Conservation (phyloP, 2,113 vertebrate genomes). For the Pollimyrus isidori region DNA sequence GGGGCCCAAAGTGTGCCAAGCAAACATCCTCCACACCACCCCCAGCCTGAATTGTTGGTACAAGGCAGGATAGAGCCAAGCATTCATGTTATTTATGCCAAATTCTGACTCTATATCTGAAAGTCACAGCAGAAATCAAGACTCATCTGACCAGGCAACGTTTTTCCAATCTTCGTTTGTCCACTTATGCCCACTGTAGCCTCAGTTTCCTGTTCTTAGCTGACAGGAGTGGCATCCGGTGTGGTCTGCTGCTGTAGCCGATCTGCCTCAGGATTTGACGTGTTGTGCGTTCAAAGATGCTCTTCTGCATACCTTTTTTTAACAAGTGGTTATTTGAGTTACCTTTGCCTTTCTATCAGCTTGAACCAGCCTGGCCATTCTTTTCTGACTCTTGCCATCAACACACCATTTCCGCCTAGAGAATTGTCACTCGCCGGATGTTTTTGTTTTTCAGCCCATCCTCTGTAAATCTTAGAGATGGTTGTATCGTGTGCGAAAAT, state of each 20-base stretch:
- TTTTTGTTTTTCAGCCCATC: background rate
- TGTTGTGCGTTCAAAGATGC: background rate
- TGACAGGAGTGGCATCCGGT: background rate
- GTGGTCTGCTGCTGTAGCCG: background rate
- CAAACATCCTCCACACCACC: background rate
- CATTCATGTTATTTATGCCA: background rate
- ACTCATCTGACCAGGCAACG: background rate
- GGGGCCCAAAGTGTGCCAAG: background rate
- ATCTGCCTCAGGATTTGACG: background rate
- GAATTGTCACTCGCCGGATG: background rate
- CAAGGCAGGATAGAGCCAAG: background rate
- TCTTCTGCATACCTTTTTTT: background rate
- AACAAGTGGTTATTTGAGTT: background rate
- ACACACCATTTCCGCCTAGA: background rate
- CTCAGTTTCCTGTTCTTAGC: background rate
- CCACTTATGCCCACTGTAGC: background rate
- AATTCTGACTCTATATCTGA: background rate
- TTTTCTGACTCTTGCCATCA: background rate
- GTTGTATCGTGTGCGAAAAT: background rate
- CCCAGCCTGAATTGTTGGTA: background rate
- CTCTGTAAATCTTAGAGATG: background rate
- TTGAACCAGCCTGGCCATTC: background rate
- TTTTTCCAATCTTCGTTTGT: background rate
- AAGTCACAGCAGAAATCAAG: background rate
- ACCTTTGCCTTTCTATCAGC: background rate